These are phyloP conservation scores for Drosophila busckii DNA, from an alignment of 1,140 invertebrate species.

Conservation along the genomic window DNA sequence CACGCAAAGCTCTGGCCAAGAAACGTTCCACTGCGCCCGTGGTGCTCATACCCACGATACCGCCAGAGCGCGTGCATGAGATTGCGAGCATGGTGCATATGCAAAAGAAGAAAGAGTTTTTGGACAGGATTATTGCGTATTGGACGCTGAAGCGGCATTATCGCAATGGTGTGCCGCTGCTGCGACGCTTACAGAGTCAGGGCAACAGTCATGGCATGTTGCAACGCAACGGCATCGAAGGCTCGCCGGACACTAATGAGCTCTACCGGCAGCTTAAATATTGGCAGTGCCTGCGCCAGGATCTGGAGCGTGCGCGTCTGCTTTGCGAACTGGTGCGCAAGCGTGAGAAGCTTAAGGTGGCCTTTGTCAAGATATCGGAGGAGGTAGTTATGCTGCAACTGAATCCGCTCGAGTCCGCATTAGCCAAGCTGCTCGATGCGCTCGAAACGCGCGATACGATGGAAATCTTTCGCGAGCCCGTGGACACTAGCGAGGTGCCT, in stretches of 20 bases:
- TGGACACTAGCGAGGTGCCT: constrained; percentile 93
- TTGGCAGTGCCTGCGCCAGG: constrained; percentile 96
- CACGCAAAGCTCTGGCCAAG: constrained; percentile 85
- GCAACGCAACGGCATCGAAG: constrained; percentile 78
- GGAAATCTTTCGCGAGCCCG: constrained; percentile 95
- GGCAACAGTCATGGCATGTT: constrained; percentile 80
- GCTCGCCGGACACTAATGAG: constrained; percentile 84
- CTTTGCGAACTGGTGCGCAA: constrained; percentile 97
- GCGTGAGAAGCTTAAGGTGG: constrained; percentile 95
- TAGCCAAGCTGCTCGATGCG: constrained; percentile 87
- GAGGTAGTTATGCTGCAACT: constrained; percentile 89
- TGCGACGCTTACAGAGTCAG: constrained; percentile 90
- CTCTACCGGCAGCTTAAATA: constrained; percentile 94
- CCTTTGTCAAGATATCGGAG: constrained; percentile 90
- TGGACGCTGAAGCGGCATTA: constrained; percentile 98
- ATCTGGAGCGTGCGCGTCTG: constrained; percentile 94
- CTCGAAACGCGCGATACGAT: constrained; percentile 89
- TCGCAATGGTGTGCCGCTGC: constrained; percentile 95
- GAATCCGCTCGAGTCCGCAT: constrained; percentile 88
- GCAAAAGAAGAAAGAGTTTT: constrained; percentile 89
- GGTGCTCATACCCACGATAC: constrained; percentile 96
- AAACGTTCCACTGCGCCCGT: constrained; percentile 94
- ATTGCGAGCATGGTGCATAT: constrained; percentile 87
- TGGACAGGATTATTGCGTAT: constrained; percentile 92
- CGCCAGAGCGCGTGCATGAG: constrained; percentile 91